A percentile compares a stretch with the other conserved stretches of the same genome.
Evolutionary conservation across 2,888 invertebrate genomes (phyloP).

Genomic region (Cataglyphis altisquamis): DNA sequence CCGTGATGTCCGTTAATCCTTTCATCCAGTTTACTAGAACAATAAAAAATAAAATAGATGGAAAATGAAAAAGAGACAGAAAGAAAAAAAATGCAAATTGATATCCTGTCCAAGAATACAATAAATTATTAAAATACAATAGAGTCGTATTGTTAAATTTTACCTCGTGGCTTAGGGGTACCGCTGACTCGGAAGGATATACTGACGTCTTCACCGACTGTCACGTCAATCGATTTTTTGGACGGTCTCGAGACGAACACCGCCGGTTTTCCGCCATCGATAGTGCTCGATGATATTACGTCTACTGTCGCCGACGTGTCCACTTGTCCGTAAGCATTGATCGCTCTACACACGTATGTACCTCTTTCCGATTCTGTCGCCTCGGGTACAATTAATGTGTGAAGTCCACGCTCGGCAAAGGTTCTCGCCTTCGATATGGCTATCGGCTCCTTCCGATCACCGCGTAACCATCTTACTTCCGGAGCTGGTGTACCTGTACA

Average conservation of each 20-base stretch:
- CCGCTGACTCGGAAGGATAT: constrained; percentile 94
- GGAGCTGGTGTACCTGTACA: constrained; percentile 87
- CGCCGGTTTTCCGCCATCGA: constrained; percentile 91
- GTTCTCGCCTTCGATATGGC: constrained; percentile 89
- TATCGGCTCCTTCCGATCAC: constrained; percentile 87
- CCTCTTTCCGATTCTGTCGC: constrained; percentile 90
- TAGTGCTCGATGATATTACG: constrained; percentile 88
- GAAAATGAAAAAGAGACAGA: not conserved
- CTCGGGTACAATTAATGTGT: constrained; percentile 91
- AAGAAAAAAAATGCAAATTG: not conserved
- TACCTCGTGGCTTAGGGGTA: constrained; percentile 95
- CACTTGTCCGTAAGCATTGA: constrained; percentile 91
- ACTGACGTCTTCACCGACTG: constrained; percentile 93
- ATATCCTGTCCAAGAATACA: not conserved
- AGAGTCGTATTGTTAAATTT: constrained; percentile 60
- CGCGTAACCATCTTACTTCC: constrained; percentile 92
- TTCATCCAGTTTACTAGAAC: constrained; percentile 94
- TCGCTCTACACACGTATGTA: constrained; percentile 91
- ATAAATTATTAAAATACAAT: not conserved
- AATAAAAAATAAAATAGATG: not conserved
- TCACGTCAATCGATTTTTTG: constrained; percentile 91
- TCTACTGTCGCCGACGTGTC: constrained; percentile 92
- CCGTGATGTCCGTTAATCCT: constrained; percentile 95
- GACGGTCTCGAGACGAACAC: constrained; percentile 92
- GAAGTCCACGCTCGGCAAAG: constrained; percentile 90